A percentile compares a stretch with the other conserved stretches of the same genome.
phyloP scores from a whole-genome alignment of 2,113 vertebrate species.

The Pollachius pollachius region DNA sequence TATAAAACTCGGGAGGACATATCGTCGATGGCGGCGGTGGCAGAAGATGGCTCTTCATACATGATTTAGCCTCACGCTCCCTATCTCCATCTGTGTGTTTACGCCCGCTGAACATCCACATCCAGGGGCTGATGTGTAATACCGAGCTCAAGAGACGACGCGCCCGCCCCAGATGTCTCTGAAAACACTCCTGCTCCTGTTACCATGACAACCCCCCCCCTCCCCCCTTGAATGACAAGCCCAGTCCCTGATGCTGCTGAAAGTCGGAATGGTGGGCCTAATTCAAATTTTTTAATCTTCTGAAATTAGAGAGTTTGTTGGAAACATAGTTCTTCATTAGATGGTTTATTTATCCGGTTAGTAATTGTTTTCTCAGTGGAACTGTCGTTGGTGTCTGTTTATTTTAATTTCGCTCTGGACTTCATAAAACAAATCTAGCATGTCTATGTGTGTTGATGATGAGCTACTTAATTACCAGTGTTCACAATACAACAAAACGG shows the following conservation, averaged over 20 bases:
- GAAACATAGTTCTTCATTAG: too few species aligned
- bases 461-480: too few species aligned
- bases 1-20: conserved; percentile 30
- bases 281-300: too few species aligned
- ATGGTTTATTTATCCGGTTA: too few species aligned
- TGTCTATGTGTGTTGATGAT: too few species aligned
- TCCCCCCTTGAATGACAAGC: conserved; percentile 18
- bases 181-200: conserved; percentile 59
- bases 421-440: too few species aligned
- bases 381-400: too few species aligned
- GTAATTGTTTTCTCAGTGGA: too few species aligned
- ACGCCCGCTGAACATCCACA: conserved; percentile 40
- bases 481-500: too few species aligned
- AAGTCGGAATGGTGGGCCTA: too few species aligned
- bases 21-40: conserved; percentile 37
- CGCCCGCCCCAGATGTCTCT: conserved; percentile 44
- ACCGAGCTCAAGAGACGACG: conserved; percentile 40
- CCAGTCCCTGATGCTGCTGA: not conserved
- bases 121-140: conserved; percentile 34
- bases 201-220: conserved; percentile 64
- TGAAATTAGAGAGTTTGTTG: too few species aligned
- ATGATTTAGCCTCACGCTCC: conserved; percentile 30
- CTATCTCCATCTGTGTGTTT: conserved; percentile 39
- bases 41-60: conserved; percentile 38
- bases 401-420: too few species aligned